Evolutionary conservation across 2,113 vertebrate species (phyloP).

Genomic region (Anhinga rufa): DNA sequence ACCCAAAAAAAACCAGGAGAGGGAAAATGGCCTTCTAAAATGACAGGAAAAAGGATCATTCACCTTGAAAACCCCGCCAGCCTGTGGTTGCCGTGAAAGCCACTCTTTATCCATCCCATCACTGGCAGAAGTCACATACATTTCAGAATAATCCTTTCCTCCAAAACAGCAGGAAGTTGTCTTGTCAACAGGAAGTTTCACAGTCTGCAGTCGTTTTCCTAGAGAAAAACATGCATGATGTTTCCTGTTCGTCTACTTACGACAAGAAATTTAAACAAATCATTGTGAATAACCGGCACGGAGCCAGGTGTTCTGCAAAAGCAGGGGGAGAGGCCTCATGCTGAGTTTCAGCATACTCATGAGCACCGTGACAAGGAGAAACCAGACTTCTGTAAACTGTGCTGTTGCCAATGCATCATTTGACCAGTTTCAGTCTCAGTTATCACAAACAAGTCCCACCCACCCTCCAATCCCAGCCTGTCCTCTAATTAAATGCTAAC

Average conservation of each 20-base stretch:
- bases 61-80: conserved; percentile 88
- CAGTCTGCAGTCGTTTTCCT: conserved; percentile 87
- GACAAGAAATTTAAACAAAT: neutral
- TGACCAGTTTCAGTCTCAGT: neutral
- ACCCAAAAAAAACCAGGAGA: neutral
- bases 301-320: neutral
- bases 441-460: neutral
- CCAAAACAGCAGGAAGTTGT: conserved; percentile 94
- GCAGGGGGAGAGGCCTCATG: neutral
- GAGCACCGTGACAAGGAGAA: neutral
- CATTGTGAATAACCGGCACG: fast-evolving
- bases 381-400: neutral
- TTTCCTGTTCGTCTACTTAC: neutral
- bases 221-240: neutral
- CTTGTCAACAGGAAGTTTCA: conserved; percentile 83
- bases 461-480: neutral
- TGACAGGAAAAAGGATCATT: neutral
- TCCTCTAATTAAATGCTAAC: conserved; percentile 26
- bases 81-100: conserved; percentile 73
- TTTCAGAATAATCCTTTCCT: conserved; percentile 87
- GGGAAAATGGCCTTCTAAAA: neutral
- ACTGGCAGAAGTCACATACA: conserved; percentile 87
- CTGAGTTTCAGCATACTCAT: neutral
- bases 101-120: conserved; percentile 74
- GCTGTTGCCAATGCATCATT: neutral